These are phyloP conservation scores for Antheraea pernyi DNA, from an alignment of 1,140 invertebrate species.

Conservation along the genomic window DNA sequence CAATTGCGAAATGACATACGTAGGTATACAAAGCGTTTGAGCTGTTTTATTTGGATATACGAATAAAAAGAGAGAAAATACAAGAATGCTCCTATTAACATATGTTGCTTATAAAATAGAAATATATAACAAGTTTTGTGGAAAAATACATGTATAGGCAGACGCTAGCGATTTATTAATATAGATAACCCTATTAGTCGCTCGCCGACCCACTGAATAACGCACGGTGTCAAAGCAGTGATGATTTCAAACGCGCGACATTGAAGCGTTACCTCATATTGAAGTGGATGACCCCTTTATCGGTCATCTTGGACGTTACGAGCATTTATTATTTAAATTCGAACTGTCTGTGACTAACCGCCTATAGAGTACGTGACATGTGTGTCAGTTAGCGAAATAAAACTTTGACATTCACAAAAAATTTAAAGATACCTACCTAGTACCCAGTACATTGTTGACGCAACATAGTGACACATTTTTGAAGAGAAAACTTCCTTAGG, in stretches of 20 bases:
- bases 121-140: too few relatives aligned
- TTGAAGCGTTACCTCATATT: constrained; percentile 58
- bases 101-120: too few relatives aligned
- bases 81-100: too few relatives aligned
- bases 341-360: constrained; percentile 40
- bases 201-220: constrained; percentile 47
- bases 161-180: neutral
- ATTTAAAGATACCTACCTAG: neutral
- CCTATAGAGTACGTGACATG: constrained; percentile 33
- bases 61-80: too few relatives aligned
- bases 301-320: constrained; percentile 63
- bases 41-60: too few relatives aligned
- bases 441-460: neutral
- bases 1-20: too few relatives aligned
- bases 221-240: constrained; percentile 25
- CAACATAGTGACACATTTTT: neutral
- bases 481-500: too few relatives aligned
- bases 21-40: too few relatives aligned
- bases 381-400: constrained; percentile 9
- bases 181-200: constrained; percentile 28
- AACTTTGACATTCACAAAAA: constrained; percentile 22
- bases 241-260: constrained; percentile 31
- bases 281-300: constrained; percentile 51
- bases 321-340: constrained; percentile 60
- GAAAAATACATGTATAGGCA: neutral